phyloP scores from a whole-genome alignment of 2,113 vertebrate species.

The Xenus cinereus region DNA sequence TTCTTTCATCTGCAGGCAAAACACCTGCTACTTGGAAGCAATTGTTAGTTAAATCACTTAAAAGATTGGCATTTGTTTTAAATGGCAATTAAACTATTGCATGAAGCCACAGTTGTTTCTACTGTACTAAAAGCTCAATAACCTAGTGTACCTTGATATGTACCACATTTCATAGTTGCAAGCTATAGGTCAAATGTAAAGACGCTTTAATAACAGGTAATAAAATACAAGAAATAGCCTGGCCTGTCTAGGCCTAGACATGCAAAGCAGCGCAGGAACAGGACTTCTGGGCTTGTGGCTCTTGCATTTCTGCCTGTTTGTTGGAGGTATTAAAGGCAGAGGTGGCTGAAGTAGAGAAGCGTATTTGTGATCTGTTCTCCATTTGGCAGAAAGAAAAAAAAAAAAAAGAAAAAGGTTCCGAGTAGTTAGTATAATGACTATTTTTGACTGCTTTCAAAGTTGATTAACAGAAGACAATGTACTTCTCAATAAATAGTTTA shows the following conservation, averaged over 20 bases:
- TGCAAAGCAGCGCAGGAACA: neutral
- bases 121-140: slow-evolving; percentile 39
- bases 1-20: slow-evolving; percentile 41
- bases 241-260: neutral
- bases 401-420: neutral
- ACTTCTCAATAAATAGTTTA: neutral
- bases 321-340: neutral
- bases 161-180: slow-evolving; percentile 26
- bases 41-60: slow-evolving; percentile 19
- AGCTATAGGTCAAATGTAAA: slow-evolving; percentile 46
- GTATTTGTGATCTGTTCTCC: neutral
- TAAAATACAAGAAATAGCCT: slow-evolving; percentile 37
- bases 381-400: neutral
- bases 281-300: neutral
- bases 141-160: slow-evolving; percentile 9
- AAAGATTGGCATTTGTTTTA: slow-evolving; percentile 28
- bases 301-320: neutral
- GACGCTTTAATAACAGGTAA: slow-evolving; percentile 29
- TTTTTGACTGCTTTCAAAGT: neutral
- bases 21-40: slow-evolving; percentile 36
- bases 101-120: slow-evolving; percentile 42
- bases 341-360: neutral
- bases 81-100: slow-evolving; percentile 31
- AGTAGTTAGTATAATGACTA: neutral
- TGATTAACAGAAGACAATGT: neutral